Conservation (phyloP, 1,140 invertebrate species). For the Papilio helenus region DNA sequence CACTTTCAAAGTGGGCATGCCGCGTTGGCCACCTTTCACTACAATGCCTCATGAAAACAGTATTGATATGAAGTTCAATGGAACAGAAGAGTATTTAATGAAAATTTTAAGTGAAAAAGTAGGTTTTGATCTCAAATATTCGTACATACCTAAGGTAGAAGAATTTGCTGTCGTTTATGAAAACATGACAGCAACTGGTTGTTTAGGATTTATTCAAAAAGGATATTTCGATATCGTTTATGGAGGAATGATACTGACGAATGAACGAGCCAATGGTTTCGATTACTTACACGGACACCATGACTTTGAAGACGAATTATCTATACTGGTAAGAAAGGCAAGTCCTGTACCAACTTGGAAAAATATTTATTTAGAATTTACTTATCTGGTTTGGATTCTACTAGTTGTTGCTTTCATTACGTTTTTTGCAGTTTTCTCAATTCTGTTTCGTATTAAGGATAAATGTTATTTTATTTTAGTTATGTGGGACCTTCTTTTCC, state of each 20-base stretch:
- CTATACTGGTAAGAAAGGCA: constrained; percentile 56
- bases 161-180: constrained; percentile 47
- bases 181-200: constrained; percentile 51
- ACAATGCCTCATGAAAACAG: constrained; percentile 43
- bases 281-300: constrained; percentile 52
- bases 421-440: constrained; percentile 48
- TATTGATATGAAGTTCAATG: constrained; percentile 22
- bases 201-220: constrained; percentile 51
- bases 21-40: constrained; percentile 58
- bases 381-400: constrained; percentile 55
- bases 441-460: constrained; percentile 48
- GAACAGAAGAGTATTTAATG: constrained; percentile 60
- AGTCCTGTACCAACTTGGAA: constrained; percentile 49
- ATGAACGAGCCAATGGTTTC: constrained; percentile 51
- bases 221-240: constrained; percentile 53
- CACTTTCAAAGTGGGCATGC: constrained; percentile 17
- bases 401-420: constrained; percentile 49
- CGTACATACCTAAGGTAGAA: constrained; percentile 50
- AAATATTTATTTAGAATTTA: constrained; percentile 59
- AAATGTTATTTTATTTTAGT: constrained; percentile 50
- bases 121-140: constrained; percentile 53
- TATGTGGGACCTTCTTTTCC: constrained; percentile 53
- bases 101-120: constrained; percentile 51
- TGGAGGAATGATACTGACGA: constrained; percentile 57
- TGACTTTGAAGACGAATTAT: constrained; percentile 54